phyloP scores from a whole-genome alignment of 2,113 vertebrate species.

The Chiloscyllium plagiosum region DNA sequence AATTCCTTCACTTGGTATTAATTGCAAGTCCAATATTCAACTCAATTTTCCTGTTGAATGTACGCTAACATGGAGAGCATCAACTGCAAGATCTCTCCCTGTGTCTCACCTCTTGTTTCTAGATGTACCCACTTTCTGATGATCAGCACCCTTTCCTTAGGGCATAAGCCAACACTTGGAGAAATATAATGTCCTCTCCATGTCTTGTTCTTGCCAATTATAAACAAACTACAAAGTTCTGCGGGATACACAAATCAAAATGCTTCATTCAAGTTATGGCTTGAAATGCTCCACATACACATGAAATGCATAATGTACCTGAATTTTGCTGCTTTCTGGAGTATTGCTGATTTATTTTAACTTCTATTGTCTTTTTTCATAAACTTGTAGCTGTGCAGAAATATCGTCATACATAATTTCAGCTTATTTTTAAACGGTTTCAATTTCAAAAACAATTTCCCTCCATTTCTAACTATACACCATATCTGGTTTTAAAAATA shows the following conservation, averaged over 20 bases:
- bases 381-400: too few relatives aligned
- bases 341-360: not conserved
- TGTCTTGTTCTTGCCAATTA: not conserved
- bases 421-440: too few relatives aligned
- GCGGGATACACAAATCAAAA: not conserved
- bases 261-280: not conserved
- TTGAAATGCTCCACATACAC: not conserved
- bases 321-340: not conserved
- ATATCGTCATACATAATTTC: too few relatives aligned
- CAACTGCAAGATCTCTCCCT: not conserved
- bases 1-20: not conserved
- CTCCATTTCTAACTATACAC: too few relatives aligned
- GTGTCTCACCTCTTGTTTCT: not conserved
- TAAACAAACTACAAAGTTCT: not conserved
- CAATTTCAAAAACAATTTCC: too few relatives aligned
- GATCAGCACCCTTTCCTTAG: not conserved
- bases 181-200: not conserved
- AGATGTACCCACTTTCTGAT: not conserved
- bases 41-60: not conserved
- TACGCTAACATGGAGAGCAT: not conserved
- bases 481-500: too few relatives aligned
- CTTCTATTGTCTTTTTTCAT: not conserved
- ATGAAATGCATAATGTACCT: not conserved
- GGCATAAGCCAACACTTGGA: not conserved
- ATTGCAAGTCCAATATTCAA: not conserved